Evolutionary conservation across 2,113 vertebrate species (phyloP).

Genomic region (Notarius lentiginosus): DNA sequence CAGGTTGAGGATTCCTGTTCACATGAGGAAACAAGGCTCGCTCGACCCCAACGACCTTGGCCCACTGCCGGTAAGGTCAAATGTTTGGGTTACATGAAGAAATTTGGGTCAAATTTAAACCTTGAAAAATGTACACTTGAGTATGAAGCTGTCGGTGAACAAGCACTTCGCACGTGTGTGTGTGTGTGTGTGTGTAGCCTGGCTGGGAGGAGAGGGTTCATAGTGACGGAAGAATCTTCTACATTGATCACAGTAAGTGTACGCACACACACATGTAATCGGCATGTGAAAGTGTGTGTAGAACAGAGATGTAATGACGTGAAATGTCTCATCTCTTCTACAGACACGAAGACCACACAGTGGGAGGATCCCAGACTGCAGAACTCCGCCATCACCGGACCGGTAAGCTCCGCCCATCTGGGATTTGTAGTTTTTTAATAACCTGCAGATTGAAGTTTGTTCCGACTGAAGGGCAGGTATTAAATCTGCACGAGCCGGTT

Average conservation of each 20-base stretch:
- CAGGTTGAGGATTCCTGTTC: constrained; percentile 81
- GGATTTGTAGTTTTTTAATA: too few relatives aligned
- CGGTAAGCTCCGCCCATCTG: too few relatives aligned
- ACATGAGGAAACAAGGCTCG: constrained; percentile 75
- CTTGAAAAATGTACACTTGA: not conserved
- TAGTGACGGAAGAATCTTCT: constrained; percentile 91
- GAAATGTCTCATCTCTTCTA: not conserved
- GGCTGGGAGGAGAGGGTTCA: constrained; percentile 96
- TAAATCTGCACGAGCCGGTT: too few relatives aligned
- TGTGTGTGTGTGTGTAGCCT: constrained; percentile 72
- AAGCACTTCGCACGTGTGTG: not conserved
- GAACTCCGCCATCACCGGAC: constrained; percentile 89
- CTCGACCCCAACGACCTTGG: constrained; percentile 86
- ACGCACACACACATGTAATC: not conserved
- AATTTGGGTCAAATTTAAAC: not conserved
- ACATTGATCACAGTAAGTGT: constrained; percentile 84
- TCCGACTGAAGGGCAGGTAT: too few relatives aligned
- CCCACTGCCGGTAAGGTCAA: constrained; percentile 83
- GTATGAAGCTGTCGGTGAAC: not conserved
- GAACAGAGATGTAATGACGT: not conserved
- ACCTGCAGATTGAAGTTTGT: too few relatives aligned
- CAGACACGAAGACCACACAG: constrained; percentile 86
- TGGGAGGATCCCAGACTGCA: constrained; percentile 97
- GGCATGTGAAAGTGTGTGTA: not conserved
- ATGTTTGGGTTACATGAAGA: not conserved